These are phyloP conservation scores for Villa cingulata DNA, from an alignment of 2,888 invertebrate species.

Conservation along the genomic window DNA sequence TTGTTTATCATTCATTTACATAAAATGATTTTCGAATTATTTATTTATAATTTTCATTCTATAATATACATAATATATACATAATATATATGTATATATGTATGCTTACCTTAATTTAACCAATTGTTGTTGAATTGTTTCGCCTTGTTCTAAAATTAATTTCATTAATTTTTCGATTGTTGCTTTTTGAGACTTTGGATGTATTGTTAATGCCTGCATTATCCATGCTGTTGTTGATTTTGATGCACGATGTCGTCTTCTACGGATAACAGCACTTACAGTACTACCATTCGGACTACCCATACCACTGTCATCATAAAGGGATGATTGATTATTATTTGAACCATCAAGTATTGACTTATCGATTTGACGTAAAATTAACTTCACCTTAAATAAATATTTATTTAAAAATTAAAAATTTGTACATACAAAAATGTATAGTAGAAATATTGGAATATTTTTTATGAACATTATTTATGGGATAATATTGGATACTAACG, in stretches of 20 bases:
- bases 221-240: slow-evolving; percentile 21
- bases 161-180: slow-evolving; percentile 40
- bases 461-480: no score
- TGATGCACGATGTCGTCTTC: slow-evolving; percentile 23
- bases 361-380: slow-evolving; percentile 26
- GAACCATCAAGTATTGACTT: slow-evolving; percentile 7
- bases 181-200: slow-evolving; percentile 28
- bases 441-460: no score
- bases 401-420: no score
- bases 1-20: no score
- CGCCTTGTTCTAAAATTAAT: slow-evolving; percentile 45
- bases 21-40: no score
- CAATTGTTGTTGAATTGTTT: slow-evolving; percentile 40
- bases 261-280: slow-evolving; percentile 29
- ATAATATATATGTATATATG: no score
- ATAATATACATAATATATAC: no score
- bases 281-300: slow-evolving; percentile 33
- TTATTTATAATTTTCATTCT: no score
- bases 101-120: slow-evolving; percentile 28
- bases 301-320: slow-evolving; percentile 33
- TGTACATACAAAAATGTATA: no score
- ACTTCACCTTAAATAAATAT: slow-evolving; percentile 24
- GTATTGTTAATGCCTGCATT: slow-evolving; percentile 27
- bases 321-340: slow-evolving; percentile 8
- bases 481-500: no score